Base-by-base conservation (phyloP, 2,888 invertebrate genomes). In the Hirtodrosophila confusa region DNA sequence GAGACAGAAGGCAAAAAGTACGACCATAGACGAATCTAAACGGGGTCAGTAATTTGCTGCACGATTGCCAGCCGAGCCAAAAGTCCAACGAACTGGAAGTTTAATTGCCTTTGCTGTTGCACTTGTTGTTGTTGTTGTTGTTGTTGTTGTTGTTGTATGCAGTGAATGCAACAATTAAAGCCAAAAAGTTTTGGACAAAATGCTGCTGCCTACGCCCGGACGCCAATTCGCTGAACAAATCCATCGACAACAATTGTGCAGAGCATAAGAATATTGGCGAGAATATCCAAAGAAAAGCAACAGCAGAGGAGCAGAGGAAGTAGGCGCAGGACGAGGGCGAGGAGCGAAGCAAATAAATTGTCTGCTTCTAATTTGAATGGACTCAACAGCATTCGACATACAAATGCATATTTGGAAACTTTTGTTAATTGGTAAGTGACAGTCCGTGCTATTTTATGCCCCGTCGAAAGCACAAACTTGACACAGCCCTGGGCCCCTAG, bases 391-490 rank as follows among this genome's bases (percentile, higher is more conserved):
- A 80, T 83, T 90, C 80, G 76, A 83, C 80, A 88, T 90, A 84
- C 89, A 90, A 90, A 90, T 90, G 89, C 90, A 89, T 90, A 89
- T 90, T 90, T 90, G 89, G 89, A 90, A 90, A 90, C 84, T 90
- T 89, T 85, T 90, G 76, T 88, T 90, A 86, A 90, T 90, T 89
- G 89, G 89, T 90, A 82, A 90, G 89, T 90, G 76, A 82, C 87
- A 87, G 66, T 64, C 40, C 50, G 37, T 62, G 43, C 48, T 40
- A 41, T 69, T 71, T 77, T 61, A 54, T 31, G 31, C 31, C 9
- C 31, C 31, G 35, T 31, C 35, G 47, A 70, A 45, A 67, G 43
- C 35, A 41, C 62, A 64, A 63, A 64, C 64, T 71, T 79, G 61
- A 51, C 67, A 51, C 48, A 43, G 55, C 47, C 35, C 36, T 17